A percentile compares a stretch with the other conserved stretches of the same genome.
Evolutionary conservation across 2,113 vertebrate species (phyloP).

Genomic region (Ochotona curzoniae): DNA sequence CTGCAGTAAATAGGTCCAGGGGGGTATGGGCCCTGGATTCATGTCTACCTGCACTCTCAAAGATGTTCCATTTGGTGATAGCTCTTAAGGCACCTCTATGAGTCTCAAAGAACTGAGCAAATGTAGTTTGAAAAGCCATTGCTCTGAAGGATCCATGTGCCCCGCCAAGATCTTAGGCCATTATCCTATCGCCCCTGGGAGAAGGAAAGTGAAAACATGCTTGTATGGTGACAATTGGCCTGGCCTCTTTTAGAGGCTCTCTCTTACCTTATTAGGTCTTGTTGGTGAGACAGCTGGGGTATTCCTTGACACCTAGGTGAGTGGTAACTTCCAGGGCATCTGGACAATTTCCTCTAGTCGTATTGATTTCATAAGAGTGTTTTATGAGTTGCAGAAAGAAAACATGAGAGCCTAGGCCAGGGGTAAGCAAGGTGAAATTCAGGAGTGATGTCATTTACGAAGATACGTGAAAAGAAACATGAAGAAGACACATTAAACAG

Average conservation of each 20-base stretch:
- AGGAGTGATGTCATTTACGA: conserved; percentile 12
- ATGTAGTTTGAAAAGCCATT: not conserved
- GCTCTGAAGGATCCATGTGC: not conserved
- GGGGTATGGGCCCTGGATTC: not conserved
- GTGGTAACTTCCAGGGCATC: not conserved
- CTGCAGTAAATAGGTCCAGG: not conserved
- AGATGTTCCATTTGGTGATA: not conserved
- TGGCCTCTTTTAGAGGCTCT: not conserved
- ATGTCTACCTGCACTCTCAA: not conserved
- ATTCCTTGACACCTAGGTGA: not conserved
- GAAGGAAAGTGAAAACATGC: not conserved
- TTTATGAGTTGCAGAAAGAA: not conserved
- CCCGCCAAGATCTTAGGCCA: not conserved
- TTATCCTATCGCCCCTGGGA: fast-evolving
- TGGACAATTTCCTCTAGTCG: not conserved
- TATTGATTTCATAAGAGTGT: not conserved
- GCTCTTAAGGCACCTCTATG: not conserved
- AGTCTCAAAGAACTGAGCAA: not conserved
- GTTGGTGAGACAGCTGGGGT: not conserved
- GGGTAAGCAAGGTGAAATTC: not conserved
- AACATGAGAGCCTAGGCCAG: not conserved
- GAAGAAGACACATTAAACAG: not conserved
- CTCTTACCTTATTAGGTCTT: not conserved
- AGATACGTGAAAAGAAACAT: not conserved
- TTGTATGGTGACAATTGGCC: not conserved